Percentiles rank a stretch among this genome's conserved stretches.
These are phyloP conservation scores for Engystomops pustulosus DNA, from an alignment of 2,113 vertebrate genomes.

Conservation along the genomic window DNA sequence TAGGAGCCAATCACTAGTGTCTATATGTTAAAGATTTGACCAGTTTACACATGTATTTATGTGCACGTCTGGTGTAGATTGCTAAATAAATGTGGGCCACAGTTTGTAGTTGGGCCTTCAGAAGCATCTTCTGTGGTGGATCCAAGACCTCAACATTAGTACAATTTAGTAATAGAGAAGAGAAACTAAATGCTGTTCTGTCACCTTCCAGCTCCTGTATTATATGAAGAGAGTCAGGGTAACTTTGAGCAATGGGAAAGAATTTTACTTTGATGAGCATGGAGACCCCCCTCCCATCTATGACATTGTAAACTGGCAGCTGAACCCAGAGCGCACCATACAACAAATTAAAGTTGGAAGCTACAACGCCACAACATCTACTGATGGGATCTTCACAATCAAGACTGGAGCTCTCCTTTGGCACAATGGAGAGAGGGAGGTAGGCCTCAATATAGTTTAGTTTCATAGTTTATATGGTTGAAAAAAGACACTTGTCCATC, in stretches of 20 bases:
- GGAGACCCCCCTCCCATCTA: not conserved
- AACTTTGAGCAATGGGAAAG: not conserved
- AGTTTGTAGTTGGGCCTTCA: too few relatives aligned
- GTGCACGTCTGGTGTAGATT: too few relatives aligned
- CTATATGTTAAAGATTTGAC: too few relatives aligned
- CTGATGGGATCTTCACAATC: not conserved
- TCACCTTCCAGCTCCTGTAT: slow-evolving; percentile 68
- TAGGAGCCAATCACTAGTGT: too few relatives aligned
- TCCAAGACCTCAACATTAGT: too few relatives aligned
- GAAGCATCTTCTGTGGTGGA: too few relatives aligned
- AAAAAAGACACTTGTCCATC: too few relatives aligned
- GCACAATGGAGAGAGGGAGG: not conserved
- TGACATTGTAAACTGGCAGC: not conserved
- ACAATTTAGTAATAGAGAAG: too few relatives aligned
- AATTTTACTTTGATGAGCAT: not conserved
- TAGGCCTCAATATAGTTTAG: too few relatives aligned
- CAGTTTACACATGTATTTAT: too few relatives aligned
- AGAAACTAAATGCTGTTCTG: not conserved
- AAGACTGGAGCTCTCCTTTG: slow-evolving; percentile 34
- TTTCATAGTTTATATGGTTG: too few relatives aligned
- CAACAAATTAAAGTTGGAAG: not conserved
- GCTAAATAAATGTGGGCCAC: too few relatives aligned
- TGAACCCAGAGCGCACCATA: not conserved
- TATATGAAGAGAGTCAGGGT: not conserved
- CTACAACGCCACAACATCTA: not conserved